Percentiles rank a stretch among this genome's conserved stretches.
Evolutionary conservation across 2,888 invertebrate genomes (phyloP).

Genomic region (Cheilosia pagana): DNA sequence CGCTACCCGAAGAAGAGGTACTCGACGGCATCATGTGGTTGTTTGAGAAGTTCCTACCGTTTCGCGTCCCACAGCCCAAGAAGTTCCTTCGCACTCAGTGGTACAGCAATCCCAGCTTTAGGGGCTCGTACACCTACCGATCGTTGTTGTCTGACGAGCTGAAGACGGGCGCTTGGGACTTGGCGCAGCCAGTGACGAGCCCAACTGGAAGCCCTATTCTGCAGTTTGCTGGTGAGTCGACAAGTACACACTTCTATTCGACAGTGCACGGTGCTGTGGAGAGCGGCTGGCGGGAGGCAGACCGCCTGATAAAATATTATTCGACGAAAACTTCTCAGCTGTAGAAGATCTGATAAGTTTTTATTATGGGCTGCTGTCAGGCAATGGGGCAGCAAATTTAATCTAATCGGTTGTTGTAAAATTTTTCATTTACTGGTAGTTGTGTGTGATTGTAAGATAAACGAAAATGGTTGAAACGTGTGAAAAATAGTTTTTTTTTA

Average conservation of each 20-base stretch:
- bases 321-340: constrained; percentile 76
- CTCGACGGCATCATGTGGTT: constrained; percentile 78
- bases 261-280: constrained; percentile 90
- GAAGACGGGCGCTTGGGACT: constrained; percentile 84
- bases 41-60: constrained; percentile 79
- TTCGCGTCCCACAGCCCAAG: constrained; percentile 77
- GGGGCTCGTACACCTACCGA: constrained; percentile 88
- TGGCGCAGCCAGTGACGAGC: constrained; percentile 85
- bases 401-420: constrained; percentile 25
- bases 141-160: constrained; percentile 85
- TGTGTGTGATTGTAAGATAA: background rate
- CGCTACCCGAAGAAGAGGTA: constrained; percentile 84
- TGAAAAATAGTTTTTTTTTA: too few relatives aligned
- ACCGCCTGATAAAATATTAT: constrained; percentile 84
- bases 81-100: constrained; percentile 86
- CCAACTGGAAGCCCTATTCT: constrained; percentile 84
- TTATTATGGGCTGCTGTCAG: background rate
- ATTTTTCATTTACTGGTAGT: background rate
- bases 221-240: constrained; percentile 89
- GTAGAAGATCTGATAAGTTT: constrained; percentile 56
- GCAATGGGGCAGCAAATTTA: background rate
- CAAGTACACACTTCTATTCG: constrained; percentile 86
- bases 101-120: constrained; percentile 86
- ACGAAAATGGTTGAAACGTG: background rate
- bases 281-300: constrained; percentile 89